phyloP scores from a whole-genome alignment of 2,888 invertebrate species.

The Sarcophaga caerulescens region DNA sequence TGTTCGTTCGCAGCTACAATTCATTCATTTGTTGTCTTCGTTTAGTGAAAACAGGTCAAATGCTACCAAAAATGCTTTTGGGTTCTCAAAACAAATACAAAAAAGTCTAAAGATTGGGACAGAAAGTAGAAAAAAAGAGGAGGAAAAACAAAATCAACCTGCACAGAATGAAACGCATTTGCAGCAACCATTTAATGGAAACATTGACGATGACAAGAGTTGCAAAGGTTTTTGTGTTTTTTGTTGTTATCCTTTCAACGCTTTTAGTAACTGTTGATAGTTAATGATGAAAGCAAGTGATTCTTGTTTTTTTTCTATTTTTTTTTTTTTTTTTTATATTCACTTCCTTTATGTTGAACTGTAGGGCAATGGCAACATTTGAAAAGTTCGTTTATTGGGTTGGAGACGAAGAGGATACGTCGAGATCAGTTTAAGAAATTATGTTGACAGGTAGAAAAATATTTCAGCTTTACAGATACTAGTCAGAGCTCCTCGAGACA shows the following conservation, averaged over 20 bases:
- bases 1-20: not conserved
- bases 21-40: constrained; percentile 17
- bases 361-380: not conserved
- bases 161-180: constrained; percentile 46
- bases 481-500: too few species aligned
- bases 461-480: too few species aligned
- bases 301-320: constrained; percentile 5
- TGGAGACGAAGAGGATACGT: not conserved
- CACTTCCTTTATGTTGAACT: not conserved
- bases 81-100: constrained; percentile 12
- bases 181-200: constrained; percentile 39
- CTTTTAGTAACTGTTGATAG: not conserved
- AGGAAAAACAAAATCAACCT: not conserved
- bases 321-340: not conserved
- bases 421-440: not conserved
- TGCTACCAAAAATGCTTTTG: constrained; percentile 16
- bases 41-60: constrained; percentile 44
- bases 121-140: not conserved
- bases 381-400: constrained; percentile 12
- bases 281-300: constrained; percentile 42
- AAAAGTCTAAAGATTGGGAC: not conserved
- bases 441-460: too few species aligned
- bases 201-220: constrained; percentile 29
- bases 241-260: constrained; percentile 19
- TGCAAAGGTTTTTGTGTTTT: not conserved